Evolutionary conservation across 2,888 invertebrate genomes (phyloP), one percentile per base, ranked within the genome.

Genomic region (Cheilosia vernalis): DNA sequence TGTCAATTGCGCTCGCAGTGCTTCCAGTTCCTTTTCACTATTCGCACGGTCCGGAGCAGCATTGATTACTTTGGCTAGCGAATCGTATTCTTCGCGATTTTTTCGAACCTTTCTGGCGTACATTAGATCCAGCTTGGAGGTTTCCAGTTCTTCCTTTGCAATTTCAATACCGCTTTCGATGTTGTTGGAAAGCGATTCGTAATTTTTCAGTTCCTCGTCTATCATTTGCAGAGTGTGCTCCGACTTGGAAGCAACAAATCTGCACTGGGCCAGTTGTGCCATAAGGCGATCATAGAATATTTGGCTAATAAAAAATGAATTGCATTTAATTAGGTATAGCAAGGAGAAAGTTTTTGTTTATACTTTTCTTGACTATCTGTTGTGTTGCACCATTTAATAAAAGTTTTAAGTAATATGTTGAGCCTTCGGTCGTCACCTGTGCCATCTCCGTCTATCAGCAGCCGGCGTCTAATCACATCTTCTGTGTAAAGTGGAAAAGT

Each of bases 371-470:
- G 91, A 74, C 94, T 93, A 49, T 95, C 94, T 64, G 95, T 95
- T 81, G 93, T 93, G 89, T 94, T 95, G 69, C 95, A 94, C 95
- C 96, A 96, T 92, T 96, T 96, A 79, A 95, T 94, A 79, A 96
- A 93, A 21, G 95, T 95, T 93, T 97, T 97, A 37, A 97, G 92
- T 40, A 98, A 92, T 55, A 95, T 95, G 89, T 96, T 97, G 33
- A 98, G 93, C 84, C 97, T 93, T 73, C 98, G 94, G 90, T 98
- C 98, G 90, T 98, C 98, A 17, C 98, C 98, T 13, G 97, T 97
- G 5, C 98, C 98, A 93, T 98, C 98, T 19, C 98, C 98, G 90
- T 98, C 98, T 88, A 98, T 97, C 44, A 98, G 92, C 40, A 98
- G 93, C 85, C 98, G 94, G 87, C 98, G 94, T 87, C 96, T 95